A percentile compares a stretch with the other conserved stretches of the same genome.
phyloP scores from a whole-genome alignment of 1,140 invertebrate genomes.

The Trigoniulus corallinus region DNA sequence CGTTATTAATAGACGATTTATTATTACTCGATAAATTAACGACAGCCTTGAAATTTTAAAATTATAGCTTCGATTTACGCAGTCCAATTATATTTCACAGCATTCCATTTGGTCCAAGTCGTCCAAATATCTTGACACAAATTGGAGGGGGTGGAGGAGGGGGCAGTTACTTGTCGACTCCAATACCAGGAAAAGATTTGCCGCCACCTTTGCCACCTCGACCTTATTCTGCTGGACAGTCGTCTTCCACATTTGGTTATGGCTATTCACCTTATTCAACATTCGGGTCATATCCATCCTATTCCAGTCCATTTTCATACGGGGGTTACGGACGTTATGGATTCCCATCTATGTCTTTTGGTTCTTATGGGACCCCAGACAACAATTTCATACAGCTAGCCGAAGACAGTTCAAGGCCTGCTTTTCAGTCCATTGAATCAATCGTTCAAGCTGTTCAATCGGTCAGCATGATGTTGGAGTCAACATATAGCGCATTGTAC shows the following conservation, averaged over 20 bases:
- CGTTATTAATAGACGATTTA: no score
- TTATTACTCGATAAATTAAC: no score
- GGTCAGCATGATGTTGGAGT: slow-evolving; percentile 90
- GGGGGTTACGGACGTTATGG: slow-evolving; percentile 20
- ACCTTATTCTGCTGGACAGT: slow-evolving; percentile 10
- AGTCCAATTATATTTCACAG: no score
- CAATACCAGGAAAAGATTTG: no score
- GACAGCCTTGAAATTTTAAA: no score
- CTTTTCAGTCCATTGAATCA: slow-evolving; percentile 88
- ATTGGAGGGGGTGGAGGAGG: no score
- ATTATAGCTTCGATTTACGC: no score
- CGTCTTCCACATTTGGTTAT: slow-evolving; percentile 5
- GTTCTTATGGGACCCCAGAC: slow-evolving; percentile 29
- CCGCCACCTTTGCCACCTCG: slow-evolving; percentile 17
- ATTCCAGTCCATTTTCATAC: slow-evolving; percentile 12
- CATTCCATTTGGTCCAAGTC: no score
- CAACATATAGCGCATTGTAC: slow-evolving; percentile 83
- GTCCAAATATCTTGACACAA: no score
- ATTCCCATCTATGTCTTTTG: slow-evolving; percentile 26
- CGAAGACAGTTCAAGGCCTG: slow-evolving; percentile 73
- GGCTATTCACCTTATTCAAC: slow-evolving; percentile 10
- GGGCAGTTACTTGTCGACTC: no score
- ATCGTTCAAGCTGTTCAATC: slow-evolving; percentile 79
- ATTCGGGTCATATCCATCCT: no score
- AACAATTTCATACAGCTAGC: slow-evolving; percentile 66